phyloP scores from a whole-genome alignment of 2,113 vertebrate species.

The human region DNA sequence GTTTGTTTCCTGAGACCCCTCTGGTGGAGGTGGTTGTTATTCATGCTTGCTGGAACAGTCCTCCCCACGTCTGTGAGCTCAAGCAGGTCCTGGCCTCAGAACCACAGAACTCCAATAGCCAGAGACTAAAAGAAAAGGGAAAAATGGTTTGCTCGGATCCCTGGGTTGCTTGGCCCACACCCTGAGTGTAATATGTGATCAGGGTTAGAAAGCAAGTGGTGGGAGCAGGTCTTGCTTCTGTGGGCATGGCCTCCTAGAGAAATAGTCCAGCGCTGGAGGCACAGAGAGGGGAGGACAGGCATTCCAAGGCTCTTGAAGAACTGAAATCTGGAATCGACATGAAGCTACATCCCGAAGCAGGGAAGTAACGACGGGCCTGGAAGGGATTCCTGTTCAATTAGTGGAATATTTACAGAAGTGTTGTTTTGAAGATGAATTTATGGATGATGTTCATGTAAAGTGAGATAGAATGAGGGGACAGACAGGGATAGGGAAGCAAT shows the following conservation, averaged over 20 bases:
- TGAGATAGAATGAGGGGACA: not conserved
- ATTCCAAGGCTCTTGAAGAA: accelerated
- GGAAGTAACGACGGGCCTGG: accelerated
- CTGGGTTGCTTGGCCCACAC: not conserved
- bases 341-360: accelerated
- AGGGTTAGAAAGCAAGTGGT: accelerated
- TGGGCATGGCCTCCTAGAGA: not conserved
- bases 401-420: accelerated
- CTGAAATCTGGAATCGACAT: accelerated
- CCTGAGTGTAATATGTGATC: accelerated
- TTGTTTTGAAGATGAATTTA: no score
- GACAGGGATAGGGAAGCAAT: not conserved
- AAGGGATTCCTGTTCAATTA: not conserved
- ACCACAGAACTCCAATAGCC: accelerated
- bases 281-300: not conserved
- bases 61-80: accelerated
- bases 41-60: not conserved
- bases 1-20: not conserved
- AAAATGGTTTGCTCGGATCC: no score
- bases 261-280: accelerated
- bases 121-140: not conserved
- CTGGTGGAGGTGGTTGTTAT: not conserved
- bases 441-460: no score
- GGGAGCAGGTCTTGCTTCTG: not conserved
- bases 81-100: not conserved